Conservation (phyloP, 2,888 invertebrate genomes). For the Diaprepes abbreviatus region DNA sequence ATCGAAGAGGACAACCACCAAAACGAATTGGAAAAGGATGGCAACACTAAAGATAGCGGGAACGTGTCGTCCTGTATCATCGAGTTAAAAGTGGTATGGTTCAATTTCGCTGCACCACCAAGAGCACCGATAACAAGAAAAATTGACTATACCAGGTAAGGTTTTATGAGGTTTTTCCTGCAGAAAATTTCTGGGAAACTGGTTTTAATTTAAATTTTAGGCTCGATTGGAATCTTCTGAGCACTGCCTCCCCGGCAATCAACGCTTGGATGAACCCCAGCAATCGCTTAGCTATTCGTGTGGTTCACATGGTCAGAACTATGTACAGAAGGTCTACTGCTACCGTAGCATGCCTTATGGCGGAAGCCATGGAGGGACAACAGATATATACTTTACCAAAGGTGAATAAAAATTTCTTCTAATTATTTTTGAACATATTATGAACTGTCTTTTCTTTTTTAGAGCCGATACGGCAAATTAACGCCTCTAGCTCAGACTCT, state of each 20-base stretch:
- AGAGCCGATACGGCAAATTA: constrained; percentile 92
- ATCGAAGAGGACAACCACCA: constrained; percentile 43
- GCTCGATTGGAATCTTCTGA: constrained; percentile 69
- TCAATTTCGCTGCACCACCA: constrained; percentile 97
- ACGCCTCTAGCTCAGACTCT: constrained; percentile 90
- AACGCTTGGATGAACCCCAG: constrained; percentile 98
- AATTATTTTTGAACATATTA: no score
- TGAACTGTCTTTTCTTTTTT: no score
- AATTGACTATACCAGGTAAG: constrained; percentile 90
- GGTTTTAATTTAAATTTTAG: background rate
- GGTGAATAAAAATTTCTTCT: no score
- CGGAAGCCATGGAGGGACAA: constrained; percentile 91
- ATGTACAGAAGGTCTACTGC: constrained; percentile 86
- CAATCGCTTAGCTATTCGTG: constrained; percentile 88
- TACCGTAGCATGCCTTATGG: constrained; percentile 95
- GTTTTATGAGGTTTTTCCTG: no score
- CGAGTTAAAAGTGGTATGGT: constrained; percentile 93
- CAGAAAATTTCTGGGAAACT: background rate
- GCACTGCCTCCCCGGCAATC: constrained; percentile 96
- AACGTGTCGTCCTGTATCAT: constrained; percentile 90
- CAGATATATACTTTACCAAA: constrained; percentile 85
- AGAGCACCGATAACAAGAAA: constrained; percentile 93
- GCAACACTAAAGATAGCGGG: constrained; percentile 75
- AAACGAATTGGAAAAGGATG: constrained; percentile 53
- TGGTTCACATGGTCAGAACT: constrained; percentile 84